Evolutionary conservation across 2,113 vertebrate genomes (phyloP).

Genomic region (Sisor rabdophorus): DNA sequence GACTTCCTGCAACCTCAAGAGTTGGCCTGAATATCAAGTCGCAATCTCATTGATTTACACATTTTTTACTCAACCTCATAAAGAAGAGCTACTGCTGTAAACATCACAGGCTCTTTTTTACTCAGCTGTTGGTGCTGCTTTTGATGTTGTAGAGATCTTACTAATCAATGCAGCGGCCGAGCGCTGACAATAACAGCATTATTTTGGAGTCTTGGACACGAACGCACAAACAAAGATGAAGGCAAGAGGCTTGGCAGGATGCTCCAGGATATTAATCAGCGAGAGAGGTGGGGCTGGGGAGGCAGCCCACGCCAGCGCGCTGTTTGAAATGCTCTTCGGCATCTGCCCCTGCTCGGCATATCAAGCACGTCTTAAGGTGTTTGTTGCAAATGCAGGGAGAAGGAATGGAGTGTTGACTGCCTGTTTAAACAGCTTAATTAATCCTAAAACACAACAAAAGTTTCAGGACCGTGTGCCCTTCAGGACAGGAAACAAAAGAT

Average conservation of each 20-base stretch:
- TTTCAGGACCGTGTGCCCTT: constrained; percentile 27
- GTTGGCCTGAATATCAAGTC: constrained; percentile 54
- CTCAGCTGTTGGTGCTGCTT: neutral
- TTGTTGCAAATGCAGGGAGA: constrained; percentile 11
- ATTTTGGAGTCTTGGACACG: constrained; percentile 29
- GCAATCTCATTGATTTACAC: constrained; percentile 55
- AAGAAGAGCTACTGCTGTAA: constrained; percentile 26
- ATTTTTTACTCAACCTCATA: constrained; percentile 32
- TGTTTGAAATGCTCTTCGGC: constrained; percentile 39
- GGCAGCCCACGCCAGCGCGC: constrained; percentile 21
- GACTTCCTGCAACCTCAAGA: constrained; percentile 58
- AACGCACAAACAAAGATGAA: constrained; percentile 36
- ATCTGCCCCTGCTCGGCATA: constrained; percentile 35
- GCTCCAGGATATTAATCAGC: constrained; percentile 40
- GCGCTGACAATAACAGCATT: constrained; percentile 35
- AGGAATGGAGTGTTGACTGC: constrained; percentile 21
- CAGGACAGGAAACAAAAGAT: neutral
- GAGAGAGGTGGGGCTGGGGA: constrained; percentile 13
- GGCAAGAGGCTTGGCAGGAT: constrained; percentile 16
- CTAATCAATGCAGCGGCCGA: constrained; percentile 33
- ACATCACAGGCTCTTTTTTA: constrained; percentile 15
- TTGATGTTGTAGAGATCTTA: constrained; percentile 33
- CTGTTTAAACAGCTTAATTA: constrained; percentile 43
- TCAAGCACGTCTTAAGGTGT: constrained; percentile 35
- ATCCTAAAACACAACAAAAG: constrained; percentile 38